These are phyloP conservation scores for Pogonocherus hispidulus DNA, from an alignment of 2,888 invertebrate genomes.

Conservation along the genomic window DNA sequence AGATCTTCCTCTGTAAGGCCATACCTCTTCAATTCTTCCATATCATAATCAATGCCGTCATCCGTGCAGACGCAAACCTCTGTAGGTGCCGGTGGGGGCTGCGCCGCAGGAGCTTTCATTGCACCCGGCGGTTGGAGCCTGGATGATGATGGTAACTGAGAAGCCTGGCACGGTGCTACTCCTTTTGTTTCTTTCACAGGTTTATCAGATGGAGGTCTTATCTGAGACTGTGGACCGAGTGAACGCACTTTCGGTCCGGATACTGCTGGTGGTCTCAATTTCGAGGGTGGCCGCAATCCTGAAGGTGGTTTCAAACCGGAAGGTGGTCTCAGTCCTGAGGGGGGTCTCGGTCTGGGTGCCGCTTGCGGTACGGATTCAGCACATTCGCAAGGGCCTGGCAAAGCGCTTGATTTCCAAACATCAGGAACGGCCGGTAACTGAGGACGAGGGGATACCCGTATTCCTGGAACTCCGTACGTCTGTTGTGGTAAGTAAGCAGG, in stretches of 20 bases:
- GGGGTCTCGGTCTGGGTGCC: not conserved
- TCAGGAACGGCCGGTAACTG: not conserved
- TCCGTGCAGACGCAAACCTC: not conserved
- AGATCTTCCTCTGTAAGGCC: not conserved
- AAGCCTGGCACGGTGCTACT: too few relatives aligned
- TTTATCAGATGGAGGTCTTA: not conserved
- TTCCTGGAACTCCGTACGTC: slow-evolving; percentile 24
- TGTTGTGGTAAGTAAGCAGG: slow-evolving; percentile 38
- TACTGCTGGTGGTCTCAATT: not conserved
- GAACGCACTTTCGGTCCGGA: too few relatives aligned
- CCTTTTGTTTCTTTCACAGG: too few relatives aligned
- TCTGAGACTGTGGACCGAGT: not conserved
- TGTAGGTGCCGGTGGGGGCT: not conserved
- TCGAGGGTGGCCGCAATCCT: slow-evolving; percentile 1
- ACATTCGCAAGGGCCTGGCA: too few relatives aligned
- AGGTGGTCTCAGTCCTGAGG: not conserved
- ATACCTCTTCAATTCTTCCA: not conserved
- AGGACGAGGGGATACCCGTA: slow-evolving; percentile 7
- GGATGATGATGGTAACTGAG: too few relatives aligned
- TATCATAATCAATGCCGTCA: not conserved
- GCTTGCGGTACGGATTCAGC: not conserved
- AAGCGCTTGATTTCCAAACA: not conserved
- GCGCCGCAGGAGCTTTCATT: not conserved
- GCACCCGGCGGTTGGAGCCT: not conserved
- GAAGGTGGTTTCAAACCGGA: slow-evolving; percentile 8